These are phyloP conservation scores for Agrilus planipennis DNA, from an alignment of 1,140 invertebrate species.

Conservation along the genomic window DNA sequence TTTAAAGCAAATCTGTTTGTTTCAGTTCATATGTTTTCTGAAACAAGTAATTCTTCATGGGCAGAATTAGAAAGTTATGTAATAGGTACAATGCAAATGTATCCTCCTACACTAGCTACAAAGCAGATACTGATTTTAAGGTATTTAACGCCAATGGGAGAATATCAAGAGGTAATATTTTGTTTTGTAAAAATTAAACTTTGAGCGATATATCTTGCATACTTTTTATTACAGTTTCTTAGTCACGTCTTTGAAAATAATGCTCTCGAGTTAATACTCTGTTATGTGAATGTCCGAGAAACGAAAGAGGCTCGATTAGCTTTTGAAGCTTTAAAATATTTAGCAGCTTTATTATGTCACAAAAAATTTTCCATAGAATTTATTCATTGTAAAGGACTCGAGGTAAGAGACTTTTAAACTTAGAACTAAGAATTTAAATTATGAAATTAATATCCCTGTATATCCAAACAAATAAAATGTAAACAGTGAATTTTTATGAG, in stretches of 20 bases:
- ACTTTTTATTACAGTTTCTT: conserved; percentile 53
- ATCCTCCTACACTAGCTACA: conserved; percentile 75
- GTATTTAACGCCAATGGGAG: conserved; percentile 88
- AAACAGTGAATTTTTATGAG: conserved; percentile 2
- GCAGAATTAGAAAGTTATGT: conserved; percentile 78
- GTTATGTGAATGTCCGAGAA: conserved; percentile 81
- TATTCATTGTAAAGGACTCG: conserved; percentile 71
- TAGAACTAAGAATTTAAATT: too few relatives aligned
- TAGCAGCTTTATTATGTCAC: conserved; percentile 86
- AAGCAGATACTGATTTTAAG: conserved; percentile 84
- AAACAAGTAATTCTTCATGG: conserved; percentile 72
- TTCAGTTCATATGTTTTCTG: too few relatives aligned
- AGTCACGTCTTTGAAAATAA: conserved; percentile 85
- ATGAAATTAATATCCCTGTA: too few relatives aligned
- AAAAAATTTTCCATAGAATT: conserved; percentile 97
- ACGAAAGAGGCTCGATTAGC: conserved; percentile 82
- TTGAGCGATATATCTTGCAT: too few relatives aligned
- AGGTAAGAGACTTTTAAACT: conserved; percentile 44
- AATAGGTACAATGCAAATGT: conserved; percentile 69
- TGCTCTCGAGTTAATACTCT: conserved; percentile 77
- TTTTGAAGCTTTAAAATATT: conserved; percentile 90
- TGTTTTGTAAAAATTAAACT: too few relatives aligned
- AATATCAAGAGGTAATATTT: conserved; percentile 95
- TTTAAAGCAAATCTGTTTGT: too few relatives aligned
- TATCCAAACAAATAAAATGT: too few relatives aligned